A percentile compares a stretch with the other conserved stretches of the same genome.
These are phyloP conservation scores for Drosophila pectinifera DNA, from an alignment of 1,140 invertebrate genomes.

Conservation along the genomic window DNA sequence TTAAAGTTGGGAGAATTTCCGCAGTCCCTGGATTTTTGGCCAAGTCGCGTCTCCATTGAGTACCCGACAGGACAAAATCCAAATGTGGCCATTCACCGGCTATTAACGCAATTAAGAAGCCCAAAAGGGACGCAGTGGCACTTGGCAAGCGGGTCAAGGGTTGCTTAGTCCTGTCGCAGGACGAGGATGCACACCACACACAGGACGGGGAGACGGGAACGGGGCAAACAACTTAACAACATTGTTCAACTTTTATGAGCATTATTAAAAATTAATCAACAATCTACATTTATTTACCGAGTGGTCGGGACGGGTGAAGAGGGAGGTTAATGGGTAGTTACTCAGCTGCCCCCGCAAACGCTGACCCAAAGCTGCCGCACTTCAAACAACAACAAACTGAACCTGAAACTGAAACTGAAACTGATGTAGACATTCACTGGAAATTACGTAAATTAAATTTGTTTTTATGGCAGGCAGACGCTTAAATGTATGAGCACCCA, in stretches of 20 bases:
- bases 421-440: constrained; percentile 82
- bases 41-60: not conserved
- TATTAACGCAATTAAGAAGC: constrained; percentile 69
- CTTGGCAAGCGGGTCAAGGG: constrained; percentile 30
- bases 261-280: constrained; percentile 82
- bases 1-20: too few relatives aligned
- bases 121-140: constrained; percentile 15
- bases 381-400: constrained; percentile 60
- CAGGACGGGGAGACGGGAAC: not conserved
- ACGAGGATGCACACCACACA: constrained; percentile 31
- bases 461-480: constrained; percentile 74
- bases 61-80: constrained; percentile 34
- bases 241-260: constrained; percentile 74
- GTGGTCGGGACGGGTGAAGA: not conserved
- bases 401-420: constrained; percentile 69
- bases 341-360: constrained; percentile 16
- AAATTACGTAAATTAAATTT: constrained; percentile 84
- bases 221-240: constrained; percentile 42
- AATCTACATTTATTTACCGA: constrained; percentile 76
- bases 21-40: too few relatives aligned
- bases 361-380: constrained; percentile 52
- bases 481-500: constrained; percentile 56
- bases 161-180: constrained; percentile 21
- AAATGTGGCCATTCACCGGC: constrained; percentile 58
- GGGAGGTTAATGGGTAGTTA: constrained; percentile 43